phyloP scores from a whole-genome alignment of 2,797 vertebrate genomes.

The Myotis findleyi region DNA sequence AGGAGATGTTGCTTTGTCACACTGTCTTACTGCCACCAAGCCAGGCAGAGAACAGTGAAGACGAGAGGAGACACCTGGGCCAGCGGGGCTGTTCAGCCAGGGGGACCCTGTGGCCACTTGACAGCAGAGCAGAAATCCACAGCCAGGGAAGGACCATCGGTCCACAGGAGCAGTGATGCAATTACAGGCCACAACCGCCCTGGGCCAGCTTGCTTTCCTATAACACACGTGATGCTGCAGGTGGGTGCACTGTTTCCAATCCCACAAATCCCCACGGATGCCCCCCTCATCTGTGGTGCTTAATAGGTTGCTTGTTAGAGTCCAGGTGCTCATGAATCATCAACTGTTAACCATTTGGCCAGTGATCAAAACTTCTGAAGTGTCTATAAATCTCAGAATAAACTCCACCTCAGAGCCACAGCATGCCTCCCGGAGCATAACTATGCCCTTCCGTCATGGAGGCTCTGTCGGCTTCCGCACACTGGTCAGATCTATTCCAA shows the following conservation, averaged over 20 bases:
- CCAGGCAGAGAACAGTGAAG: not conserved
- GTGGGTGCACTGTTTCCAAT: not conserved
- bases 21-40: not conserved
- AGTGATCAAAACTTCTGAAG: not conserved
- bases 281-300: not conserved
- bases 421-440: not conserved
- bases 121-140: not conserved
- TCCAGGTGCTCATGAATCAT: not conserved
- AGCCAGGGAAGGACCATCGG: not conserved
- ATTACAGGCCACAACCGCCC: not conserved
- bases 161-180: not conserved
- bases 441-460: not conserved
- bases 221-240: not conserved
- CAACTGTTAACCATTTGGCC: not conserved
- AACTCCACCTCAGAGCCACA: not conserved
- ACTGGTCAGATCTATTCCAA: not conserved
- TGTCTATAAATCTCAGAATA: not conserved
- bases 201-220: too few species aligned
- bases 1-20: not conserved
- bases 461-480: not conserved
- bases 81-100: not conserved
- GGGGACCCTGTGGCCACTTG: not conserved
- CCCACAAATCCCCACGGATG: not conserved
- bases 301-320: not conserved
- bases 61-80: not conserved